Base-by-base conservation (phyloP, 2,888 invertebrate genomes). In the Diadegma fenestrale region DNA sequence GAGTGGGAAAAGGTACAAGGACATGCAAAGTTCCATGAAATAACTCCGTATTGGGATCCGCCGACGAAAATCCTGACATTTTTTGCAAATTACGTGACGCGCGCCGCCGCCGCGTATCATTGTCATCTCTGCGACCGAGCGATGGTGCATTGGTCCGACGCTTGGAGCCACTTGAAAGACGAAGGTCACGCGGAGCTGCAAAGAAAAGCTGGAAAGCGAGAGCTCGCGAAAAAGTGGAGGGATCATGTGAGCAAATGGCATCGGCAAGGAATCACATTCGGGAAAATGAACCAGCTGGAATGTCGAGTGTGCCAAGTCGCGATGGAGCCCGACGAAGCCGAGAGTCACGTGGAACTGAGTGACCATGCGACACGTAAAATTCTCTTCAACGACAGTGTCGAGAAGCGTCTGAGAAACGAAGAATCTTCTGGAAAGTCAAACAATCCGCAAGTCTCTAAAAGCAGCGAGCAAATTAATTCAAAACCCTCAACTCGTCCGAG, bases 91-190 rank as follows among this genome's bases (percentile, higher is more conserved):
- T 43, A 26, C 14, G 69, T 61, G n/a, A 3, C 61, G 5, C 12
- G 8, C 7, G 6, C 22, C 0, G 0, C 0, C 1, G 17, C 2
- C 0, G 6, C 1, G 0, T 71, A 51, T 63, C 43, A 78, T 10
- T 82, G 82, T n/a, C 63, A 45, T 61, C n/a, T 82, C 19, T 82
- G 78, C 66, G 72, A 82, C 1, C 12, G 26, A 64, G 7, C 37
- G 30, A 72, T 78, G 17, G 33, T 30, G 37, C 33, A 43, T 19
- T 78, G 64, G 77, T 72, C 43, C 12, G 22, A 37, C 2, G 45
- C 54, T n/a, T 48, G 43, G 17, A 2, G 8, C 14, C 76, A 82
- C 22, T 6, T 64, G 1, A 10, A 17, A 0, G 17, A 22, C 3
- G 22, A 26, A 0, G 43, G n/a, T 33, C 76, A 76, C 48, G 5